Evolutionary conservation across 2,113 vertebrate genomes (phyloP).

Genomic region (Semicossyphus pulcher): DNA sequence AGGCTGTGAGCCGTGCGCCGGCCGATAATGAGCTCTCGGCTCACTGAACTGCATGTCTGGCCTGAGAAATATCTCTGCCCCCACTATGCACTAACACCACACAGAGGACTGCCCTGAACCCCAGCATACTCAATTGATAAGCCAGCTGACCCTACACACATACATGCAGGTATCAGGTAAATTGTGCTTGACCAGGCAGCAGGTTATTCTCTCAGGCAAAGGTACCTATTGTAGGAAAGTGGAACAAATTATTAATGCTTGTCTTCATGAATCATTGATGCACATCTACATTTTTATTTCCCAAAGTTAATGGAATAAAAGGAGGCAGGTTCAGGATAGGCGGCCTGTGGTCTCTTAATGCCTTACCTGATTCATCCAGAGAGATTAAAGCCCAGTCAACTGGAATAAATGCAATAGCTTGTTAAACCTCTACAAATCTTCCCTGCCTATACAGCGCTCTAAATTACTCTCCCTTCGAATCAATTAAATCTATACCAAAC

Average conservation of each 20-base stretch:
- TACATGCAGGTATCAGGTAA: constrained; percentile 21
- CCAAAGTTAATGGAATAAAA: constrained; percentile 38
- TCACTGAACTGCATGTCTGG: constrained; percentile 47
- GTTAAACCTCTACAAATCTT: constrained; percentile 64
- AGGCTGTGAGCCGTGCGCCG: constrained; percentile 55
- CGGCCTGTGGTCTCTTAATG: constrained; percentile 31
- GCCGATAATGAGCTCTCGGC: constrained; percentile 64
- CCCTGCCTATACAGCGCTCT: constrained; percentile 12
- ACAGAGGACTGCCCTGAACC: constrained; percentile 31
- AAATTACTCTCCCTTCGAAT: constrained; percentile 53
- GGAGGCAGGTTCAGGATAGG: not conserved
- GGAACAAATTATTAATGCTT: constrained; percentile 65
- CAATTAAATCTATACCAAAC: constrained; percentile 71
- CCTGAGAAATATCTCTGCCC: constrained; percentile 48
- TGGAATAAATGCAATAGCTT: constrained; percentile 63
- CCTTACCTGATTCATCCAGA: constrained; percentile 57
- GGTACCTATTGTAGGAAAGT: constrained; percentile 41
- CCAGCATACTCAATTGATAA: constrained; percentile 39
- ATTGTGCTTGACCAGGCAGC: constrained; percentile 28
- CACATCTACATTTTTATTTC: constrained; percentile 46
- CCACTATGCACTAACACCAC: constrained; percentile 23
- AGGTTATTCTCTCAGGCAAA: constrained; percentile 37
- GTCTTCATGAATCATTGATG: constrained; percentile 67
- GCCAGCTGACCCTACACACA: not conserved
- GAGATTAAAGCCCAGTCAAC: constrained; percentile 61